Evolutionary conservation across 2,113 vertebrate species (phyloP).

Genomic region (Anser brachyrhynchus): DNA sequence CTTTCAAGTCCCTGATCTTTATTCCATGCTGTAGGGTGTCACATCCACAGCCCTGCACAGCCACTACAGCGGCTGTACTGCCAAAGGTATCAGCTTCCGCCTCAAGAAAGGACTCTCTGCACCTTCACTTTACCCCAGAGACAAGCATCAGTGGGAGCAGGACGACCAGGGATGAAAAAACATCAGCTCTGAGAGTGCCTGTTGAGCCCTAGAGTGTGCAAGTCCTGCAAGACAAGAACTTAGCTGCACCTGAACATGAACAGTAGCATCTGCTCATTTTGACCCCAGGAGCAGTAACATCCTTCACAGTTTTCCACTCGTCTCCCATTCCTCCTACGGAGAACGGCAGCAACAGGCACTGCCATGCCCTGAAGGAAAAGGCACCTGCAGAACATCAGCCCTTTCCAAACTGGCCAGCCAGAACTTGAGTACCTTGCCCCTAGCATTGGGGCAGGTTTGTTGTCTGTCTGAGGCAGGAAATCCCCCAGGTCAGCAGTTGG

Average conservation of each 20-base stretch:
- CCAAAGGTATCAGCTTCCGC: not conserved
- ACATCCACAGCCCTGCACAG: not conserved
- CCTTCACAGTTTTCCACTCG: not conserved
- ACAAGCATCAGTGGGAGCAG: not conserved
- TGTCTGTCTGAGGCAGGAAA: not conserved
- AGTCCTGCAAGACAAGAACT: not conserved
- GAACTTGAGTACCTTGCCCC: not conserved
- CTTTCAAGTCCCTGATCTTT: slow-evolving; percentile 14
- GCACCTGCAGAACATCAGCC: not conserved
- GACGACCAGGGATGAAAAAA: not conserved
- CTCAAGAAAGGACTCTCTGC: not conserved
- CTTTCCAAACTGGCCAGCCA: not conserved
- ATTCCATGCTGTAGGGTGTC: not conserved
- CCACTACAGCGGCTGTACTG: not conserved
- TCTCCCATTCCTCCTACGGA: not conserved
- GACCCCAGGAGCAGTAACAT: not conserved
- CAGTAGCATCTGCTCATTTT: not conserved
- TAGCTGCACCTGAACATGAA: not conserved
- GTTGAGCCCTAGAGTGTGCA: not conserved
- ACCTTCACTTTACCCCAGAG: not conserved
- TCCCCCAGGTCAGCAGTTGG: not conserved
- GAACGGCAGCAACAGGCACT: not conserved
- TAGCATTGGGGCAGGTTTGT: not conserved
- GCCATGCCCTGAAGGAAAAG: not conserved
- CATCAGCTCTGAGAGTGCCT: not conserved